phyloP scores from a whole-genome alignment of 2,888 invertebrate species.

The Alitta virens region DNA sequence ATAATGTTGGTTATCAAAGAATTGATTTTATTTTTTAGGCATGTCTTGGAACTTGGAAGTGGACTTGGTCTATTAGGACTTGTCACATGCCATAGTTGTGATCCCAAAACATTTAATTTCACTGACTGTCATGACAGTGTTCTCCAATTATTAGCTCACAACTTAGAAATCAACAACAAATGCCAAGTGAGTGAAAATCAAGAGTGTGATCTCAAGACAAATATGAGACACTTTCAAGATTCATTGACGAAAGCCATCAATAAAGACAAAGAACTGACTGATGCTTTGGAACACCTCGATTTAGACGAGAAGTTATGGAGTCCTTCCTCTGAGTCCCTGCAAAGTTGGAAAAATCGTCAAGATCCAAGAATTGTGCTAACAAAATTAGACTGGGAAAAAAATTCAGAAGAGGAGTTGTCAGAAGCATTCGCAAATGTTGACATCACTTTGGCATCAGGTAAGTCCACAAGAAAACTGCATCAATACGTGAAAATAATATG shows the following conservation, averaged over 20 bases:
- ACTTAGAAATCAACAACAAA: not conserved
- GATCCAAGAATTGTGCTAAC: constrained; percentile 31
- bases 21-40: not conserved
- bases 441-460: constrained; percentile 46
- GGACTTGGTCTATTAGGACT: constrained; percentile 11
- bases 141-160: not conserved
- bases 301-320: no score
- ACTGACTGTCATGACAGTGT: constrained; percentile 8
- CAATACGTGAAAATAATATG: no score
- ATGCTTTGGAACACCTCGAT: no score
- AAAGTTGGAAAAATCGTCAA: constrained; percentile 10
- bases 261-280: no score
- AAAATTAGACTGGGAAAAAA: constrained; percentile 42
- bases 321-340: no score
- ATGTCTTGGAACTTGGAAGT: constrained; percentile 11
- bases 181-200: no score
- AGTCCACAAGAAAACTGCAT: no score
- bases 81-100: not conserved
- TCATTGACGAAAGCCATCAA: no score
- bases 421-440: constrained; percentile 31
- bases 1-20: not conserved
- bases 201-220: no score
- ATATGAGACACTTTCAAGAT: no score
- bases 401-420: constrained; percentile 27
- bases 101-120: not conserved